phyloP scores from a whole-genome alignment of 2,797 vertebrate species.

The Ambastaia sidthimunki region DNA sequence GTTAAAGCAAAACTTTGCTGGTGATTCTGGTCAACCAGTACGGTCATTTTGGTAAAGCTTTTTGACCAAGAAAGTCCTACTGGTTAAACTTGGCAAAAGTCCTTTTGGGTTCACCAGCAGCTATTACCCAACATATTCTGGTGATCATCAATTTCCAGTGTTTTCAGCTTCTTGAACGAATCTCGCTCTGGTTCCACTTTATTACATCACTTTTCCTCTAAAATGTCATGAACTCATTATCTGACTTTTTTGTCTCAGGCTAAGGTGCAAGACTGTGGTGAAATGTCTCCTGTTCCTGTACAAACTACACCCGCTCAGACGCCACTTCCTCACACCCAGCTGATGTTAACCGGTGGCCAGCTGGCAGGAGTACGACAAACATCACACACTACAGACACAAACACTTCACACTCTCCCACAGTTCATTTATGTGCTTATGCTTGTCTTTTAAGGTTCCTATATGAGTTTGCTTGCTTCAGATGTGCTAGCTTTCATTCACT shows the following conservation, averaged over 20 bases:
- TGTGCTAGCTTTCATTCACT: slow-evolving; percentile 20
- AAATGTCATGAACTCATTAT: too few species aligned
- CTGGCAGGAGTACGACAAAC: slow-evolving; percentile 86
- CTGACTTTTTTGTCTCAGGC: slow-evolving; percentile 68
- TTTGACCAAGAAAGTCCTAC: too few species aligned
- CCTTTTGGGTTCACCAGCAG: too few species aligned
- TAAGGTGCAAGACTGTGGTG: slow-evolving; percentile 85
- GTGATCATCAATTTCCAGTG: too few species aligned
- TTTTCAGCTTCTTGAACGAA: too few species aligned
- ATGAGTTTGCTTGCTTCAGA: slow-evolving; percentile 11
- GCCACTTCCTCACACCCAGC: slow-evolving; percentile 88
- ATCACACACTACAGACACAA: background rate
- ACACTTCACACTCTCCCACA: background rate
- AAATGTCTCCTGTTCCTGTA: slow-evolving; percentile 79
- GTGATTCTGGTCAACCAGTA: too few species aligned
- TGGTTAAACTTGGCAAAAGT: too few species aligned
- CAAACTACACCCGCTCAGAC: slow-evolving; percentile 80
- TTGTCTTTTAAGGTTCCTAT: slow-evolving; percentile 26
- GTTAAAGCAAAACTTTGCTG: too few species aligned
- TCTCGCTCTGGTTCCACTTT: too few species aligned
- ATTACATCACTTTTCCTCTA: too few species aligned
- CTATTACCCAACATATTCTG: too few species aligned
- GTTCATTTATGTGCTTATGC: background rate
- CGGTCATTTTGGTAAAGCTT: too few species aligned
- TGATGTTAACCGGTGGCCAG: slow-evolving; percentile 91